phyloP scores from a whole-genome alignment of 1,140 invertebrate genomes.

The Drosophila nigrodunni region DNA sequence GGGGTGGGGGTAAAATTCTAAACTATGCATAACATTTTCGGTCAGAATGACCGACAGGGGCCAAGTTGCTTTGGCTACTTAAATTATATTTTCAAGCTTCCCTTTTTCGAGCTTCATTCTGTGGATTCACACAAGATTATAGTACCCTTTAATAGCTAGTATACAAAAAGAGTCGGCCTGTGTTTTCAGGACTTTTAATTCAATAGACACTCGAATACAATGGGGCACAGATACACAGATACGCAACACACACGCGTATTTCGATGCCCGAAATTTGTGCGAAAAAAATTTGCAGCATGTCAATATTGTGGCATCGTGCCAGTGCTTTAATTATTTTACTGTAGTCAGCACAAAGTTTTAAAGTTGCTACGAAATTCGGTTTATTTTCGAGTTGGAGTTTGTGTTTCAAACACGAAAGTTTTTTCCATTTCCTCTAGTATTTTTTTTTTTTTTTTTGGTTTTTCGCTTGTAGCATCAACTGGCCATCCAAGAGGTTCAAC shows the following conservation, averaged over 20 bases:
- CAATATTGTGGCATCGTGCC: constrained; percentile 75
- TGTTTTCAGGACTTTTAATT: neutral
- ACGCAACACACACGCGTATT: constrained; percentile 16
- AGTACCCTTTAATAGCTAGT: too few relatives aligned
- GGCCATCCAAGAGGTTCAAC: constrained; percentile 94
- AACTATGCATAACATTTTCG: too few relatives aligned
- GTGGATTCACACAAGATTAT: too few relatives aligned
- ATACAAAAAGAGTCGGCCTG: neutral
- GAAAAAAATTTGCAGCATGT: constrained; percentile 58
- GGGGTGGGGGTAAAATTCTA: too few relatives aligned
- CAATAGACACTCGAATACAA: constrained; percentile 3
- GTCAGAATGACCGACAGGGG: too few relatives aligned
- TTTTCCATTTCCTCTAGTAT: neutral
- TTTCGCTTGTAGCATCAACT: constrained; percentile 87
- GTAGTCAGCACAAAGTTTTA: constrained; percentile 51
- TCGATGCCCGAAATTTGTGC: constrained; percentile 47
- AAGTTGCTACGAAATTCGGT: constrained; percentile 43
- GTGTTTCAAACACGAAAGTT: constrained; percentile 31
- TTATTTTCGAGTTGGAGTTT: constrained; percentile 26
- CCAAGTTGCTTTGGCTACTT: too few relatives aligned
- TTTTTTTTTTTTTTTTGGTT: neutral
- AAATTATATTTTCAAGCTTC: too few relatives aligned
- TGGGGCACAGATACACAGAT: neutral
- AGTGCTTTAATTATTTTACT: constrained; percentile 70
- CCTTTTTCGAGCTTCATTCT: too few relatives aligned